Percentiles rank a stretch among this genome's conserved stretches.
Conservation (phyloP, 1,140 invertebrate genomes). For the Ladona fulva region DNA sequence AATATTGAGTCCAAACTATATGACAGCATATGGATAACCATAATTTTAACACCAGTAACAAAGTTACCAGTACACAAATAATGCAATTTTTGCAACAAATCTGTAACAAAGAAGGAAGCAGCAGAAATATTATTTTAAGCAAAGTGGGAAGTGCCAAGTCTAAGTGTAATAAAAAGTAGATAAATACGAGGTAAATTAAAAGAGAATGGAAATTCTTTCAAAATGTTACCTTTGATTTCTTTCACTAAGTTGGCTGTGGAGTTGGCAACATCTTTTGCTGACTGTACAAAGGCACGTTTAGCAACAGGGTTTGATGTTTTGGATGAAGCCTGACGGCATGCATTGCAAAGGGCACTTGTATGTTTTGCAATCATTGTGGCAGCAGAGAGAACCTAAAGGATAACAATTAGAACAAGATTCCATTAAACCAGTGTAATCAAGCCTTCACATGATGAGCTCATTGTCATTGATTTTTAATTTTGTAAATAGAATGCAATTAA, state of each 20-base stretch:
- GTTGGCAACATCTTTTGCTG: conserved; percentile 95
- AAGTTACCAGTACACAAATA: too few relatives aligned
- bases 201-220: not conserved
- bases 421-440: not conserved
- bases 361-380: conserved; percentile 94
- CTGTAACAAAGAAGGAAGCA: too few relatives aligned
- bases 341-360: conserved; percentile 90
- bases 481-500: too few relatives aligned
- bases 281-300: conserved; percentile 94
- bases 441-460: too few relatives aligned
- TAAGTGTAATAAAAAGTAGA: too few relatives aligned
- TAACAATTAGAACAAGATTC: not conserved
- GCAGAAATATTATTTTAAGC: too few relatives aligned
- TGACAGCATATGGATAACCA: too few relatives aligned
- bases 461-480: too few relatives aligned
- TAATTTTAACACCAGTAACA: too few relatives aligned
- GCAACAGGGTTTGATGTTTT: conserved; percentile 88
- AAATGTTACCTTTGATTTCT: conserved; percentile 70
- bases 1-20: too few relatives aligned
- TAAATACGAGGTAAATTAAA: not conserved
- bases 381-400: conserved; percentile 65
- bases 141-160: too few relatives aligned
- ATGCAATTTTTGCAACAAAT: too few relatives aligned
- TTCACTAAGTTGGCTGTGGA: conserved; percentile 90
- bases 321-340: conserved; percentile 84